Percentiles rank a stretch among this genome's conserved stretches.
phyloP scores from a whole-genome alignment of 2,797 vertebrate species.

The Taenioides sp. region DNA sequence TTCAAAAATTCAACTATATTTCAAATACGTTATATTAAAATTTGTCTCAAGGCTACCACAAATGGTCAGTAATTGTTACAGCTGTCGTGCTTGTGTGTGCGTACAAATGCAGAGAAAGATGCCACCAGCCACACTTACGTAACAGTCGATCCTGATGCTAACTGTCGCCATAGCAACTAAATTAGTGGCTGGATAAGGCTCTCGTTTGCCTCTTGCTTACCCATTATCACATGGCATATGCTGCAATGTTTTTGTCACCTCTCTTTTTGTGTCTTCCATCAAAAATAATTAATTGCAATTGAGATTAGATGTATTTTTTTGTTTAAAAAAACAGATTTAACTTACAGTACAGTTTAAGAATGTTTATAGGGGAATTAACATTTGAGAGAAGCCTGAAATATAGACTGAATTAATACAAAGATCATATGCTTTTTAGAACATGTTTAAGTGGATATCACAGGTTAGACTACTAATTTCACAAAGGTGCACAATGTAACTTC shows the following conservation, averaged over 20 bases:
- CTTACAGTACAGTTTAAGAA: background rate
- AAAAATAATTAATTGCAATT: no score
- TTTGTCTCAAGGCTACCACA: background rate
- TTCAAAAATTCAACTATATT: conserved; percentile 9
- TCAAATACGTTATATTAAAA: conserved; percentile 5
- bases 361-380: no score
- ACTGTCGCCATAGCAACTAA: conserved; percentile 39
- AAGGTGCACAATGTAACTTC: no score
- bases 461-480: no score
- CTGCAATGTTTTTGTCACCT: conserved; percentile 30
- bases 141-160: conserved; percentile 54
- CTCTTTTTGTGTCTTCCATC: conserved; percentile 8
- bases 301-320: background rate
- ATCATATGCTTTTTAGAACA: no score
- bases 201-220: background rate
- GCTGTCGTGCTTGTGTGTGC: conserved; percentile 1
- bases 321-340: background rate
- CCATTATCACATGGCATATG: background rate
- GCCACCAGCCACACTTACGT: conserved; percentile 41
- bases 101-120: conserved; percentile 33
- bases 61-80: conserved; percentile 4
- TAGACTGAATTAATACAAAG: no score
- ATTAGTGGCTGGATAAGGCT: conserved; percentile 29
- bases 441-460: no score
- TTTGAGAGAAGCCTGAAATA: no score